phyloP scores from a whole-genome alignment of 2,888 invertebrate genomes.

The Resseliella maxima region DNA sequence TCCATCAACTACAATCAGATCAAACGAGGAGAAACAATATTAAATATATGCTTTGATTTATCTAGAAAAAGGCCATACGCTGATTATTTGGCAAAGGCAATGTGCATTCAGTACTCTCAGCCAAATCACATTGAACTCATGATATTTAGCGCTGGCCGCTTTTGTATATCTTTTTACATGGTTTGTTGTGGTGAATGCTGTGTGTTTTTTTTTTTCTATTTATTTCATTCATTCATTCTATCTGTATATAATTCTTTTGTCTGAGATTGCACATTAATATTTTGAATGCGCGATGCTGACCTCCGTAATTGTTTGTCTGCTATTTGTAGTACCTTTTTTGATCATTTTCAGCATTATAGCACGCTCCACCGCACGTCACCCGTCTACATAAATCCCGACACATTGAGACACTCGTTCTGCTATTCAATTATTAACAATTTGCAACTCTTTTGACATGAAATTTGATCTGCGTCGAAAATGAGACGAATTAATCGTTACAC shows the following conservation, averaged over 20 bases:
- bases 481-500: constrained; percentile 9
- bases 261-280: constrained; percentile 6
- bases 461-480: neutral
- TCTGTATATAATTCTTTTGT: neutral
- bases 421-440: constrained; percentile 10
- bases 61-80: neutral
- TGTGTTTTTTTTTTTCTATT: neutral
- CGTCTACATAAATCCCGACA: neutral
- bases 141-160: neutral
- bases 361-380: neutral
- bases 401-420: neutral
- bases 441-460: constrained; percentile 27
- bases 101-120: neutral
- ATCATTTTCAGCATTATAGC: neutral
- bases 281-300: constrained; percentile 25
- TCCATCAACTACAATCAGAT: neutral
- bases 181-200: neutral
- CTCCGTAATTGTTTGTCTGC: constrained; percentile 32
- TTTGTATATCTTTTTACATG: neutral
- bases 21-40: neutral
- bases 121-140: neutral
- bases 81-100: neutral
- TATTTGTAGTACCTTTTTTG: constrained; percentile 31
- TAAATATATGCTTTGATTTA: neutral
- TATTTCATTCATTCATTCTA: neutral